Base-by-base conservation (phyloP, 1,140 invertebrate genomes). In the Nasonia giraulti region DNA sequence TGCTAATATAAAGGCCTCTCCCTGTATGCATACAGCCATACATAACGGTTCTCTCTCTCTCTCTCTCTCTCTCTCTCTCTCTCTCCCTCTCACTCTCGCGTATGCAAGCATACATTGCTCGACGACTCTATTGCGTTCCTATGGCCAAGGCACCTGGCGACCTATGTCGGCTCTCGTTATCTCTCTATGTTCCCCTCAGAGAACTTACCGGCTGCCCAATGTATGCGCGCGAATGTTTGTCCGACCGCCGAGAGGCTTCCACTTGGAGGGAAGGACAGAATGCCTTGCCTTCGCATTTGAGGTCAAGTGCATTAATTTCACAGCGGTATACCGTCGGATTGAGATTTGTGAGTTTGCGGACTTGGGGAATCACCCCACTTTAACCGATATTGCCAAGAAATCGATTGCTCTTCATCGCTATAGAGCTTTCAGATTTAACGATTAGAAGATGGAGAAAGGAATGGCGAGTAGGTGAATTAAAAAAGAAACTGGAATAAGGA, bases 261-360 rank as follows among this genome's bases (percentile, higher is more conserved):
- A 17, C 55, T 62, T 62, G 23, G 10, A 33, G 12, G 31, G 68
- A 1, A 71, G 68, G 23, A 71, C 23, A 27, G 68, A 17, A 33
- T 71, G 23, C 68, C 68, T 12, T 33, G 68, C 10, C 10, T 12
- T 71, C 17, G 68, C 10, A 71, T 31, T 71, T 27, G 68, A 62
- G 68, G 68, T 71, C 68, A 33, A 71, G 68, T 71, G 68, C 31
- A 71, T 71, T 31, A 71, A 71, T 71, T 71, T 71, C 68, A 33
- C 27, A 71, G 23, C 10, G 68, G 27, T 62, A 20, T 62, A 71
- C 27, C 68, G 10, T 11, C 10, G 23, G 27, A 10, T 27, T 71
- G 23, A 33, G 68, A 71, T 71, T 71, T 33, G 68, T 71, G 14
- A 20, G 31, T 33, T 71, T 33, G 23, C 10, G 6, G 68, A 71